Conservation (phyloP, 1,140 invertebrate genomes). For the Carcinoscorpius rotundicauda region DNA sequence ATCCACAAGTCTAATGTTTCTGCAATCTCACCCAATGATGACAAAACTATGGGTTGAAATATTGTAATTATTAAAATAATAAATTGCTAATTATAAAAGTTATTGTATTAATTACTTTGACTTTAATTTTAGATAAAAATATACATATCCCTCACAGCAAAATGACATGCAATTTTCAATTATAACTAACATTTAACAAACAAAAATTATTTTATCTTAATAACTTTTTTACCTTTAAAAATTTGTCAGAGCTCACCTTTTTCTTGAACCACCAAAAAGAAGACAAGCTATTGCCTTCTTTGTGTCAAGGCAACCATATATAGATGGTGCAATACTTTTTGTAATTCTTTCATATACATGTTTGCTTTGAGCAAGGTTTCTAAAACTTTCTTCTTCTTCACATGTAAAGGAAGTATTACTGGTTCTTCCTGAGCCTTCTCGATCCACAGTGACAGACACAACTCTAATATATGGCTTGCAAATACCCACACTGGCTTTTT, state of each 20-base stretch:
- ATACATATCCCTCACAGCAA: no score
- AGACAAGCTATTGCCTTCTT: constrained; percentile 96
- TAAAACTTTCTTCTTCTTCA: constrained; percentile 87
- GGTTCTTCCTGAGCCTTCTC: constrained; percentile 58
- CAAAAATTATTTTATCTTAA: neutral
- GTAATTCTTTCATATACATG: constrained; percentile 84
- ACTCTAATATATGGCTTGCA: constrained; percentile 87
- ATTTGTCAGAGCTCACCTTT: constrained; percentile 25
- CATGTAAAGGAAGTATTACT: constrained; percentile 43
- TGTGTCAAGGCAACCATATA: constrained; percentile 87
- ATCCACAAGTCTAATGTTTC: no score
- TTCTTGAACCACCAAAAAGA: constrained; percentile 73
- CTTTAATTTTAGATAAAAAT: no score
- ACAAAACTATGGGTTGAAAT: no score
- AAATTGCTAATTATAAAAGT: no score
- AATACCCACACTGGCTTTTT: constrained; percentile 83
- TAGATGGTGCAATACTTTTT: constrained; percentile 90
- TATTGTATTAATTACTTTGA: no score
- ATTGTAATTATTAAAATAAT: no score
- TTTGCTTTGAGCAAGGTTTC: constrained; percentile 63
- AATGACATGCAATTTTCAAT: no score
- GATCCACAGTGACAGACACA: constrained; percentile 78
- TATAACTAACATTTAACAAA: constrained; percentile 5
- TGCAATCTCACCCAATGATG: no score
- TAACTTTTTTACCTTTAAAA: constrained; percentile 26